phyloP scores from a whole-genome alignment of 1,140 invertebrate species.

The Sycobia sp. region DNA sequence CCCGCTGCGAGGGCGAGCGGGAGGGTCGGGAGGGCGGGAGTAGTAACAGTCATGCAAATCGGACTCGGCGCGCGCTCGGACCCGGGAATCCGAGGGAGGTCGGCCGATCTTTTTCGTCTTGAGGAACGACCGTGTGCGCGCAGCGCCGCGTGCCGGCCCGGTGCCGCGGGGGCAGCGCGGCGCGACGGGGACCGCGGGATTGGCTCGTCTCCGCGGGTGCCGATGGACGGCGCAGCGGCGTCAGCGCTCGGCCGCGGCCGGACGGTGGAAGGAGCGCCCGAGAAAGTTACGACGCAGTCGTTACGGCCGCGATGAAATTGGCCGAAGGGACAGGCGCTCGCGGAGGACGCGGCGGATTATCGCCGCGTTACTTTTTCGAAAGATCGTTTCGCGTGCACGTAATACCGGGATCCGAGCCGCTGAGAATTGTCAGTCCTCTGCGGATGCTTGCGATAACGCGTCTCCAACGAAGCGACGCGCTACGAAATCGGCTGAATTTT shows the following conservation, averaged over 20 bases:
- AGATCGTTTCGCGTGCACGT: no score
- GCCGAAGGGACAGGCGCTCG: neutral
- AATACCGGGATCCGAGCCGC: no score
- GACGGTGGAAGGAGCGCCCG: neutral
- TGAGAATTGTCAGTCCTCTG: no score
- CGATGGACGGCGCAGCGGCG: no score
- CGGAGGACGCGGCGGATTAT: slow-evolving; percentile 8
- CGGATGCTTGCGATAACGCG: no score
- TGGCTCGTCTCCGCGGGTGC: neutral
- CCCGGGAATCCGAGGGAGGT: neutral
- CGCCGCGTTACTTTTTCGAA: neutral
- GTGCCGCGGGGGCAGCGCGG: neutral
- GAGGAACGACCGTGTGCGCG: no score
- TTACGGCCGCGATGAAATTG: neutral
- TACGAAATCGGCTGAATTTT: no score
- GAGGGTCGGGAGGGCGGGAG: neutral
- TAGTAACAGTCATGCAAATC: slow-evolving; percentile 2
- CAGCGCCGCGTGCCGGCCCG: no score
- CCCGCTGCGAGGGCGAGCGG: neutral
- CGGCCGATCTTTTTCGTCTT: neutral
- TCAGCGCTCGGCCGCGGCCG: neutral
- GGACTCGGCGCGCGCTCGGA: no score
- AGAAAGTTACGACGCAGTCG: neutral
- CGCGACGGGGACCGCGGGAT: neutral
- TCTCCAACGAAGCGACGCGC: no score